phyloP scores from a whole-genome alignment of 2,113 vertebrate species.

The Stigmatopora argus region DNA sequence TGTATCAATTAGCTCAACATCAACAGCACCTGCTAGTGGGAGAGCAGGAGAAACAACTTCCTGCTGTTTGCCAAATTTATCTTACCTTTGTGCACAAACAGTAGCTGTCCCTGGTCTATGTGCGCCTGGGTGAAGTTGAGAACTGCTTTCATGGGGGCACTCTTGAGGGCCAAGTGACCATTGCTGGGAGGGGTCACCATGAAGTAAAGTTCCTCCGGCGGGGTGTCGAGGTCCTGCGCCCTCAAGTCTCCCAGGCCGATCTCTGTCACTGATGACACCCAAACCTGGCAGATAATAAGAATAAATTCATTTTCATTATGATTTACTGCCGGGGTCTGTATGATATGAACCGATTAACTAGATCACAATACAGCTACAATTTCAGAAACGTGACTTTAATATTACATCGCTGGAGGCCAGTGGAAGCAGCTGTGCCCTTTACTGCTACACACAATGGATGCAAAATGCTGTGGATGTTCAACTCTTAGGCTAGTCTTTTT shows the following conservation, averaged over 20 bases:
- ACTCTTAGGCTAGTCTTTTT: slow-evolving; percentile 5
- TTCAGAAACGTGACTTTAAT: not conserved
- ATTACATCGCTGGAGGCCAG: slow-evolving; percentile 3
- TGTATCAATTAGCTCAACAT: not conserved
- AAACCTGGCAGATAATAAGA: slow-evolving; percentile 68
- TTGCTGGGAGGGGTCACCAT: slow-evolving; percentile 80
- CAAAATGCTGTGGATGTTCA: slow-evolving; percentile 9
- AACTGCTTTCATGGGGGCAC: slow-evolving; percentile 67
- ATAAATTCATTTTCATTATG: no score
- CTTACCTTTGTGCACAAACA: slow-evolving; percentile 83
- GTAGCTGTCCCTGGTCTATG: slow-evolving; percentile 75
- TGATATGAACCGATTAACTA: not conserved
- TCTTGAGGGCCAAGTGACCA: slow-evolving; percentile 80
- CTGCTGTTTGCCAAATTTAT: not conserved
- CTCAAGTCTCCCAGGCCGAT: slow-evolving; percentile 74
- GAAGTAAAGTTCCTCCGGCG: slow-evolving; percentile 72
- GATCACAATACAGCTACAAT: not conserved
- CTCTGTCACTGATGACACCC: slow-evolving; percentile 81
- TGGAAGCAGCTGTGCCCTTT: not conserved
- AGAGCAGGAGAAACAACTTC: not conserved
- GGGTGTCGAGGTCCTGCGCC: slow-evolving; percentile 76
- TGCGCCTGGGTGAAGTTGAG: slow-evolving; percentile 85
- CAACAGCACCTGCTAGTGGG: slow-evolving; percentile 34
- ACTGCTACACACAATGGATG: not conserved
- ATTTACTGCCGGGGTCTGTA: not conserved